Evolutionary conservation across 2,113 vertebrate species (phyloP), one percentile per base, ranked within the genome.

Genomic region (Mirza zaza): DNA sequence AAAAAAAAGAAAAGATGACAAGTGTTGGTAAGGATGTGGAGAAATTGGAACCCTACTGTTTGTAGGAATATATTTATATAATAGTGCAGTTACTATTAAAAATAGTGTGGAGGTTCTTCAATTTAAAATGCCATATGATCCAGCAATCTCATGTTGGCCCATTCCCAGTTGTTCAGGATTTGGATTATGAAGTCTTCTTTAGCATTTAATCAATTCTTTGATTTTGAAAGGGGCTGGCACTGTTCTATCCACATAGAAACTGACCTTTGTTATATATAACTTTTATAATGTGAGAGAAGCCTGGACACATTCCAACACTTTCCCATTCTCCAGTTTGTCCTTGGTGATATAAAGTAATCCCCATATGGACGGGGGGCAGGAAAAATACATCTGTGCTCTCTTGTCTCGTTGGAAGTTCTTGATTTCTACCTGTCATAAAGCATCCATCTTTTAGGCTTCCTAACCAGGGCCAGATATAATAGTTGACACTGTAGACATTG

Each of bases 381-480:
- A 73, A 82, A 98, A 99, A 97, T 98, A 99, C 0, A 98, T 99
- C 61, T 98, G 98, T 0, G 98, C 98, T 89, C 99, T 99, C 94
- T 99, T 99, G 15, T 99, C 99, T 90, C 98, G 99, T 95, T 99
- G 99, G 92, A 99, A 99, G 97, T 99, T 99, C 87, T 99, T 99
- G 34, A 99, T 99, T 98, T 99, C 99, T 1, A 99, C 98, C 87
- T 99, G 14, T 91, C 29, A 32, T 45, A 50, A 82, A 80, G 76
- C 27, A 68, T 21, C 67, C 48, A 48, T 29, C 25, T 77, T 91
- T 18, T 17, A 55, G 15, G 52, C 52, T 17, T 55, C 15, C n/a
- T 48, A 84, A 61, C 70, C 2, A 25, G 61, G n/a, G 52, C 68
- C 76, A 63, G 34, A 81, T 86, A 55, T 87, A 25, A 45, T 73